Conservation (phyloP, 2,888 invertebrate species). For the Nebria salina region DNA sequence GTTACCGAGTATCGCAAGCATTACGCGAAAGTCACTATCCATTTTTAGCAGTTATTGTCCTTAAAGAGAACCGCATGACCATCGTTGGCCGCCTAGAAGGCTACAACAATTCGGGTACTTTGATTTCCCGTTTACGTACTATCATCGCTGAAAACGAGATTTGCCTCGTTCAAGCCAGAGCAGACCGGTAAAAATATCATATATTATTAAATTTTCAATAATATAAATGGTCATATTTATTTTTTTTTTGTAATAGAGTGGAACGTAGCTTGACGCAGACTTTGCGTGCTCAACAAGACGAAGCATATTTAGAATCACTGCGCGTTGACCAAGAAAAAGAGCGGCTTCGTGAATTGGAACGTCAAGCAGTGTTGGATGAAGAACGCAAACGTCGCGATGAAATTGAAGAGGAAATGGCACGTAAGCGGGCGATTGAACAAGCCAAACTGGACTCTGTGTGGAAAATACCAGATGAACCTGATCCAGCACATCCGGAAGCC, state of each 20-base stretch:
- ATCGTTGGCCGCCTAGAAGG: conserved; percentile 93
- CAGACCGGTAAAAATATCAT: conserved; percentile 73
- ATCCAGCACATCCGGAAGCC: conserved; percentile 72
- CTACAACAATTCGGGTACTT: conserved; percentile 74
- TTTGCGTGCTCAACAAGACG: conserved; percentile 90
- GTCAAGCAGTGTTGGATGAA: conserved; percentile 61
- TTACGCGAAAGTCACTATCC: conserved; percentile 86
- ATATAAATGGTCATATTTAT: conserved; percentile 42
- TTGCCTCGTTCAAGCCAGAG: conserved; percentile 85
- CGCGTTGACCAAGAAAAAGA: conserved; percentile 96
- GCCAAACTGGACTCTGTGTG: conserved; percentile 74
- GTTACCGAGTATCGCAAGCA: conserved; percentile 90
- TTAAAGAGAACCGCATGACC: conserved; percentile 92
- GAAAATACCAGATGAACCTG: conserved; percentile 81
- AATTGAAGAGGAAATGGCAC: conserved; percentile 63
- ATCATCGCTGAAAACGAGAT: conserved; percentile 88
- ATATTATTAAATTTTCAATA: background rate
- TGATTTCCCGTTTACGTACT: conserved; percentile 77
- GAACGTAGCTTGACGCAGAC: conserved; percentile 87
- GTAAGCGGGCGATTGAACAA: conserved; percentile 68
- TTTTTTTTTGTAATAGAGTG: conserved; percentile 63
- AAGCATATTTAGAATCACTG: conserved; percentile 91
- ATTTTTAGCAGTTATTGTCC: conserved; percentile 87
- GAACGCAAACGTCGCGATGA: conserved; percentile 64
- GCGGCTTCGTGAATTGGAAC: conserved; percentile 71